phyloP scores from a whole-genome alignment of 2,113 vertebrate genomes.

The Sebastes schlegelii region DNA sequence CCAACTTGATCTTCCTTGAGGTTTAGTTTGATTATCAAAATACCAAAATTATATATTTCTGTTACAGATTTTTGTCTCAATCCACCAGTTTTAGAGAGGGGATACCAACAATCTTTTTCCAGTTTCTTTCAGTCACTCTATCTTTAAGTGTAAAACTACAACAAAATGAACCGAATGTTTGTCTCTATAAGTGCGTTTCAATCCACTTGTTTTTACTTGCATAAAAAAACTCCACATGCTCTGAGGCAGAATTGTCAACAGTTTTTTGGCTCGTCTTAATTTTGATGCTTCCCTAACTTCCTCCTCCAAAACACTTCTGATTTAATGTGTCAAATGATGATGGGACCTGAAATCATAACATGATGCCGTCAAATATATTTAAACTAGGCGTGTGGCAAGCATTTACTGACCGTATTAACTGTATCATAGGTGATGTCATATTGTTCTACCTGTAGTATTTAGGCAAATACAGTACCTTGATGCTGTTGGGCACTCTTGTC shows the following conservation, averaged over 20 bases:
- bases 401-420: background rate
- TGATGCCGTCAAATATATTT: background rate
- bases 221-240: no score
- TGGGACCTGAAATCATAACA: background rate
- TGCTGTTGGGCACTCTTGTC: slow-evolving; percentile 87
- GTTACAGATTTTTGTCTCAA: background rate
- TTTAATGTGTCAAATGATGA: background rate
- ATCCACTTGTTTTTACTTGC: background rate
- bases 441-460: background rate
- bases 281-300: background rate
- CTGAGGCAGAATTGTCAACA: no score
- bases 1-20: background rate
- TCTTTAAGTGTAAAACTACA: background rate
- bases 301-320: background rate
- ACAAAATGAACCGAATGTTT: background rate
- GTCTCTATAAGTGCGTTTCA: background rate
- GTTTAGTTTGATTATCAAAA: background rate
- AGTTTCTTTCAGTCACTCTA: background rate
- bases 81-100: background rate
- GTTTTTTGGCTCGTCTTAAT: background rate
- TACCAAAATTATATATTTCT: background rate
- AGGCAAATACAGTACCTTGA: slow-evolving; percentile 71
- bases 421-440: background rate
- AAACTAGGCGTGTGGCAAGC: background rate
- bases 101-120: background rate